phyloP scores from a whole-genome alignment of 2,113 vertebrate genomes.

The Gallinago jamesoni region DNA sequence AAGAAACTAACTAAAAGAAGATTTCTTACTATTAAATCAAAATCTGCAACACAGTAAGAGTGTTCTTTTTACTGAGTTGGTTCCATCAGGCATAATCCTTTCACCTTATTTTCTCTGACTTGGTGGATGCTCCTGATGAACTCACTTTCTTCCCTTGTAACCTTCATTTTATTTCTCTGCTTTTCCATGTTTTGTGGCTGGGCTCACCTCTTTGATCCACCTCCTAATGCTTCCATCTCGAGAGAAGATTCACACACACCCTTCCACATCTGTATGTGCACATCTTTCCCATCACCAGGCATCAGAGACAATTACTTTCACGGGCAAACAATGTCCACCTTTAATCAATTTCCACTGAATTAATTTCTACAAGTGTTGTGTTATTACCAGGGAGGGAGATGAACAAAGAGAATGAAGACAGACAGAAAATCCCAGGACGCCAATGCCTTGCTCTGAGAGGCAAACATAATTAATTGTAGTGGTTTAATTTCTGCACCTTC shows the following conservation, averaged over 20 bases:
- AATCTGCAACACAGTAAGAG: background rate
- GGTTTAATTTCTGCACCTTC: slow-evolving; percentile 56
- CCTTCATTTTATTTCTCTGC: background rate
- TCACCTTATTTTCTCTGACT: background rate
- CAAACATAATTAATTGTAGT: slow-evolving; percentile 63
- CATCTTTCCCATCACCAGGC: background rate
- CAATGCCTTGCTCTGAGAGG: background rate
- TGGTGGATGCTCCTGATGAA: background rate
- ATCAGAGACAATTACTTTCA: background rate
- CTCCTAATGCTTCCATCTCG: fast-evolving
- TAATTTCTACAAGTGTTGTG: slow-evolving; percentile 53
- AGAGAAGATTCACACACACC: background rate
- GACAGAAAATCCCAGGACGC: slow-evolving; percentile 21
- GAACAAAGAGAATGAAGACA: background rate
- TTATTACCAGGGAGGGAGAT: slow-evolving; percentile 28
- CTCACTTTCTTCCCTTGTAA: background rate
- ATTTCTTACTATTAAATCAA: background rate
- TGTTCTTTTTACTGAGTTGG: background rate
- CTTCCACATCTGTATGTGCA: background rate
- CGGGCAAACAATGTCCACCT: background rate
- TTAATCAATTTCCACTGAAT: slow-evolving; percentile 53
- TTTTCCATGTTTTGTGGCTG: background rate
- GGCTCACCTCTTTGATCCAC: background rate
- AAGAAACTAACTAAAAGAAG: background rate
- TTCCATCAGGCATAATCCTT: background rate